Conservation (phyloP, 2,888 invertebrate species). For the Cheilosia urbana region DNA sequence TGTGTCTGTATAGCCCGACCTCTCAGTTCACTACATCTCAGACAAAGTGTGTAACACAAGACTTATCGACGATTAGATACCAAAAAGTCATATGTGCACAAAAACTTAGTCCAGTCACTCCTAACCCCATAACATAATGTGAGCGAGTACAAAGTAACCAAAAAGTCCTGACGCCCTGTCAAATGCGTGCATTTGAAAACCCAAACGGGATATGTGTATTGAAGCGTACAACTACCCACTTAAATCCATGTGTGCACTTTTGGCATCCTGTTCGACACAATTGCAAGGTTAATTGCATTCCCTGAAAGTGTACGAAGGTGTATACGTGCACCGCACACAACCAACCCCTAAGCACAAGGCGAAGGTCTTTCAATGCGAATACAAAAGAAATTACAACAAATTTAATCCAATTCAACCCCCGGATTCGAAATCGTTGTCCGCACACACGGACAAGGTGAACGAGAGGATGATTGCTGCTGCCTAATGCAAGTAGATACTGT, state of each 20-base stretch:
- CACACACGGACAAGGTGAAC: conserved; percentile 50
- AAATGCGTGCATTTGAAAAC: conserved; percentile 24
- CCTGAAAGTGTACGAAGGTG: conserved; percentile 59
- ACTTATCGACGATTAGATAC: neutral
- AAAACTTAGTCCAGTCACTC: neutral
- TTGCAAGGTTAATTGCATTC: conserved; percentile 73
- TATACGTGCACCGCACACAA: conserved; percentile 21
- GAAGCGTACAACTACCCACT: conserved; percentile 74
- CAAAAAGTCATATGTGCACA: conserved; percentile 1
- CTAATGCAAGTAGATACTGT: conserved; percentile 22
- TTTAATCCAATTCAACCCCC: conserved; percentile 66
- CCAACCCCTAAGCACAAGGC: conserved; percentile 46
- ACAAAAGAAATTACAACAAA: conserved; percentile 68
- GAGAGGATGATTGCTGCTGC: conserved; percentile 28
- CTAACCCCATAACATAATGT: neutral
- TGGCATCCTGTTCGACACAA: conserved; percentile 62
- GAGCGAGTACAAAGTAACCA: conserved; percentile 24
- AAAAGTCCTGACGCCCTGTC: neutral
- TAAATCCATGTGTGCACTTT: conserved; percentile 75
- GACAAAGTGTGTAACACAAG: conserved; percentile 1
- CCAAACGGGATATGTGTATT: conserved; percentile 39
- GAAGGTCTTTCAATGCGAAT: conserved; percentile 1
- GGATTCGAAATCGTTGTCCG: conserved; percentile 26
- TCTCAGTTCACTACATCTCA: conserved; percentile 4
- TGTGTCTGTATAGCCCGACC: neutral